Percentiles rank a stretch among this genome's conserved stretches.
These are phyloP conservation scores for Megamerina dolium DNA, from an alignment of 2,888 invertebrate genomes.

Conservation along the genomic window DNA sequence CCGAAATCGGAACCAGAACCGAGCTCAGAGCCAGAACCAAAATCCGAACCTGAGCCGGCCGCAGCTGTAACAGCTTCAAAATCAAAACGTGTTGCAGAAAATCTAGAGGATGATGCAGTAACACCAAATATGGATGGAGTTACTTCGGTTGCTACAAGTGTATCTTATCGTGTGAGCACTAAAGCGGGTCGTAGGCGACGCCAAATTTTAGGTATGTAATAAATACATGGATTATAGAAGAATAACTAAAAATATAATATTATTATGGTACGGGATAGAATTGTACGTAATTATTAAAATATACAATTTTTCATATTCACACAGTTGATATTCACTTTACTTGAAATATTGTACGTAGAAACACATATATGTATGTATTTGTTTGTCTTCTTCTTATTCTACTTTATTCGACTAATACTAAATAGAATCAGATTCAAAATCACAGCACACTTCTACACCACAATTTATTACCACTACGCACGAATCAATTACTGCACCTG, in stretches of 20 bases:
- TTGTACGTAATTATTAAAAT: too few species aligned
- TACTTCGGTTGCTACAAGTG: conserved; percentile 67
- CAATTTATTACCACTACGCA: too few species aligned
- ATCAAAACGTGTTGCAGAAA: conserved; percentile 53
- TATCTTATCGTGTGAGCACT: conserved; percentile 70
- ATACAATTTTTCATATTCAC: too few species aligned
- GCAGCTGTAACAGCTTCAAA: conserved; percentile 50
- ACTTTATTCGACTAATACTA: too few species aligned
- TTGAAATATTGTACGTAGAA: conserved; percentile 5
- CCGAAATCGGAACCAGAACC: conserved; percentile 26
- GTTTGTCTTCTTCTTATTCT: too few species aligned
- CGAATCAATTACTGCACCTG: too few species aligned
- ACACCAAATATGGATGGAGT: conserved; percentile 56
- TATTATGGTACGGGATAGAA: too few species aligned
- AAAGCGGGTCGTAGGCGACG: conserved; percentile 46
- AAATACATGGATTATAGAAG: too few species aligned
- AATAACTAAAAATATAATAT: too few species aligned
- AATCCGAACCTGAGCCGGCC: conserved; percentile 49
- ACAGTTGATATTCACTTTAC: conserved; percentile 1
- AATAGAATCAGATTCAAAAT: too few species aligned
- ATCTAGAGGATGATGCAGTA: conserved; percentile 49
- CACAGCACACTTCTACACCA: too few species aligned
- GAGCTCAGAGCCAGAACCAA: conserved; percentile 45
- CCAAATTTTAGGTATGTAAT: conserved; percentile 31
- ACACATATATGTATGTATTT: too few species aligned